Evolutionary conservation across 2,888 invertebrate species (phyloP), one percentile per base, ranked within the genome.

Genomic region (Kuschelorhynchus macadamiae): DNA sequence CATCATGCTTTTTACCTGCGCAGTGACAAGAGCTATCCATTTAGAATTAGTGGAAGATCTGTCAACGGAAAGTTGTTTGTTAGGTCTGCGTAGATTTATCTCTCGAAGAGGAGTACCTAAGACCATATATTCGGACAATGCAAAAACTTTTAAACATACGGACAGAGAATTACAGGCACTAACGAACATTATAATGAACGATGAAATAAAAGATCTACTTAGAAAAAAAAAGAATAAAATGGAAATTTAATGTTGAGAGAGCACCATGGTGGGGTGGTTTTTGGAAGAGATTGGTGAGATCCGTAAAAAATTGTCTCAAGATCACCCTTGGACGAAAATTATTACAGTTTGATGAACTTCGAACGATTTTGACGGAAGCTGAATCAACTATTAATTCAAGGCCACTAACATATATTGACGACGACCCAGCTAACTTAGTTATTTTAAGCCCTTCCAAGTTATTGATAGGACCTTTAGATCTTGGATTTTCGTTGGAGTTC

Each of bases 201-300:
- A 4, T 36, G 5, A 36, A 36, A 11, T 36, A 7, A 4, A 36
- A 36, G 36, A 36, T 12, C 36, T 36, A 11, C 5, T 3, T 36
- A 11, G 36, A 9, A 12, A 11, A 36, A n/a, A 3, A 36, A 7
- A 4, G 36, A 4, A 36, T 36, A 7, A 9, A 36, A 11, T 36
- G 36, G 36, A 36, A 36, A 12, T 36, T 52, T 17, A 52, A 8
- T 2, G 33, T 52, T 7, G 17, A 52, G 14, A 32, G 52, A 52
- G 52, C n/a, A 1, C 4, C 52, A 33, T 52, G 36, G 52, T 52
- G 52, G 52, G 52, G 52, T 12, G 42, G 42, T 2, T 42, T 42
- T 14, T 42, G 42, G 36, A n/a, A 47, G 11, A 7, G 47, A 5
- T 2, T 47, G 18, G 30, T 47, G 1, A 4, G 20, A 2, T 20